phyloP scores from a whole-genome alignment of 2,113 vertebrate genomes.

The Australoheros scitulus region DNA sequence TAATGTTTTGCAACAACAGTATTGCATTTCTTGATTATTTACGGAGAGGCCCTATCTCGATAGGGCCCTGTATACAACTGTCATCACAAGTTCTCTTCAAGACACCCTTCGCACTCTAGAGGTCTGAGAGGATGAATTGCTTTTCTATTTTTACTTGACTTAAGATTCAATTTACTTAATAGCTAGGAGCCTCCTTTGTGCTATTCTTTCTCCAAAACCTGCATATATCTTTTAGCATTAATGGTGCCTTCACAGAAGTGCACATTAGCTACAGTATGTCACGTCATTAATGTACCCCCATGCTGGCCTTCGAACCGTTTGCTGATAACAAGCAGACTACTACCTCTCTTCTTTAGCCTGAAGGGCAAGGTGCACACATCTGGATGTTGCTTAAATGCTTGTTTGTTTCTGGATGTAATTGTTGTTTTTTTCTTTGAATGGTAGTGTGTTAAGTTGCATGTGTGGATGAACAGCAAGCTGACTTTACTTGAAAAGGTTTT shows the following conservation, averaged over 20 bases:
- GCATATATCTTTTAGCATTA: neutral
- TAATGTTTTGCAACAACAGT: conserved; percentile 52
- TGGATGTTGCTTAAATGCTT: neutral
- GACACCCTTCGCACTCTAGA: neutral
- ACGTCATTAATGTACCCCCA: too few relatives aligned
- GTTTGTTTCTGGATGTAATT: neutral
- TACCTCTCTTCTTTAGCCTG: too few relatives aligned
- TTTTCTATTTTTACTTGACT: neutral
- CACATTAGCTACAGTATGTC: neutral
- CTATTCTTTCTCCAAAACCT: neutral
- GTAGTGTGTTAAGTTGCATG: neutral
- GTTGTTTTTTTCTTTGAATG: neutral
- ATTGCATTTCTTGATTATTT: conserved; percentile 12
- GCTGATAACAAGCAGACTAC: neutral
- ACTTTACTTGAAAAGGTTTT: neutral
- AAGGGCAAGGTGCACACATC: neutral
- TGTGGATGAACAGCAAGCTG: neutral
- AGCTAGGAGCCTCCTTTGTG: neutral
- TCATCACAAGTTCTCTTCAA: neutral
- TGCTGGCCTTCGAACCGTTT: neutral
- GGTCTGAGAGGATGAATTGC: neutral
- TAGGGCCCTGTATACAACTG: neutral
- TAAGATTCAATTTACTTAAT: neutral
- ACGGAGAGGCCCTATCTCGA: neutral
- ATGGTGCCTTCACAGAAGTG: neutral